Base-by-base conservation (phyloP, 2,888 invertebrate genomes). In the Ectropis crepuscularia region DNA sequence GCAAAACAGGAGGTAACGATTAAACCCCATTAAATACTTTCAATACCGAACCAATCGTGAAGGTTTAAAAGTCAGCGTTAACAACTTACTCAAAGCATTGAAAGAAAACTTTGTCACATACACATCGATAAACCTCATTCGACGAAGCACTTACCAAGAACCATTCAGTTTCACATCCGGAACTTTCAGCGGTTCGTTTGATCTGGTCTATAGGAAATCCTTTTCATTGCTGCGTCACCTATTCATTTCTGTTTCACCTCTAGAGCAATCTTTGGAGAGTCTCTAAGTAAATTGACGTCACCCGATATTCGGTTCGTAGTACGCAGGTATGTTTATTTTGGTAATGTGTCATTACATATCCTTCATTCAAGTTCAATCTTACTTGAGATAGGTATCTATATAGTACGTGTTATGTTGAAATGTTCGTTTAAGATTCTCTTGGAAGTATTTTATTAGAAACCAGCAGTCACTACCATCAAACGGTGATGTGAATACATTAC, bases 261-360 rank as follows among this genome's bases (percentile, higher is more conserved):
- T 59, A 11, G 12, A 46, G 55, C 49, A 51, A 63, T 64, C 64
- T 64, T 47, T 37, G 11, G 48, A 57, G 55, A 63, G 42, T 12
- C 38, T 37, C 46, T 64, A 43, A 64, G 63, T 60, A 53, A 55
- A 60, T 64, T 64, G 59, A 28, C 7, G 47, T 55, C 37, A 59
- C 50, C 46, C 11, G 54, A 38, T 46, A 5, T 43, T 38, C 12
- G n/a, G n/a, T 39, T 48, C 6, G 46, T 12, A 12, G 10, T n/a
- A 10, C n/a, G 2, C 37, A 43, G 36, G 12, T 28, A 46, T 28
- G 11, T 9, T 53, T 41, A 10, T 41, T 53, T 16, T 10, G 12
- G 8, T n/a, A 49, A 39, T 39, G 6, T 0, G 51, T 38, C 10
- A 10, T 39, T 5, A 49, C 28, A 43, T n/a, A 6, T n/a, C 11